Evolutionary conservation across 2,797 vertebrate genomes (phyloP).

Genomic region (Spondyliosoma cantharus): DNA sequence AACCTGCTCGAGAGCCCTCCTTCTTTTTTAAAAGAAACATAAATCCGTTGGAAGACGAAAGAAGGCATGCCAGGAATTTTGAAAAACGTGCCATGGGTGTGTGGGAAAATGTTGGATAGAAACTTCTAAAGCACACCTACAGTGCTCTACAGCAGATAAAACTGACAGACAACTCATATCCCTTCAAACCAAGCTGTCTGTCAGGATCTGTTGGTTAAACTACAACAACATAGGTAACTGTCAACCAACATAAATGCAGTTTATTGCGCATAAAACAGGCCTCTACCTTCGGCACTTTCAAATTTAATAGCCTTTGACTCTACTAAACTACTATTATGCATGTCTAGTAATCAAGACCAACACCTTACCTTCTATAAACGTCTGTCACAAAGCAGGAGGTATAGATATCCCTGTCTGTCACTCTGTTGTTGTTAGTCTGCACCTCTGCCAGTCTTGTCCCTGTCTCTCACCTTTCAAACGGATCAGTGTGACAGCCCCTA

Average conservation of each 20-base stretch:
- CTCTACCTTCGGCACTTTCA: neutral
- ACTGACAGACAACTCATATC: neutral
- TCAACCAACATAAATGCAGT: conserved; percentile 2
- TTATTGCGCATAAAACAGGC: neutral
- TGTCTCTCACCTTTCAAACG: conserved; percentile 80
- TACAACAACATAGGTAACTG: neutral
- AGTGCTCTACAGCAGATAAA: neutral
- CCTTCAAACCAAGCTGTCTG: neutral
- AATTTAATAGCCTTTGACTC: neutral
- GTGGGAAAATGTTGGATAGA: conserved; percentile 41
- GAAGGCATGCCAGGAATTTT: conserved; percentile 45
- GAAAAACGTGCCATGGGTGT: conserved; percentile 15
- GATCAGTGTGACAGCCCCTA: conserved; percentile 64
- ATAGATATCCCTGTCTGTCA: conserved; percentile 47
- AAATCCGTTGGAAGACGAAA: conserved; percentile 38
- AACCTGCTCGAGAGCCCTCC: conserved; percentile 5
- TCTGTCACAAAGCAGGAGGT: conserved; percentile 39
- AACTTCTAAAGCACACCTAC: conserved; percentile 10
- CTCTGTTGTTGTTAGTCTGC: conserved; percentile 51
- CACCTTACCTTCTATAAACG: conserved; percentile 67
- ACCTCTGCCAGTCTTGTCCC: conserved; percentile 58
- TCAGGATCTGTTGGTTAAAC: conserved; percentile 4
- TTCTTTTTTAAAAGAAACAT: neutral
- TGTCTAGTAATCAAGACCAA: conserved; percentile 6
- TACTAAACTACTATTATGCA: neutral